Evolutionary conservation across 30 jellyfish, hydroid and myxozoan genomes (phyloP).

Genomic region (Euphysa ruthae): DNA sequence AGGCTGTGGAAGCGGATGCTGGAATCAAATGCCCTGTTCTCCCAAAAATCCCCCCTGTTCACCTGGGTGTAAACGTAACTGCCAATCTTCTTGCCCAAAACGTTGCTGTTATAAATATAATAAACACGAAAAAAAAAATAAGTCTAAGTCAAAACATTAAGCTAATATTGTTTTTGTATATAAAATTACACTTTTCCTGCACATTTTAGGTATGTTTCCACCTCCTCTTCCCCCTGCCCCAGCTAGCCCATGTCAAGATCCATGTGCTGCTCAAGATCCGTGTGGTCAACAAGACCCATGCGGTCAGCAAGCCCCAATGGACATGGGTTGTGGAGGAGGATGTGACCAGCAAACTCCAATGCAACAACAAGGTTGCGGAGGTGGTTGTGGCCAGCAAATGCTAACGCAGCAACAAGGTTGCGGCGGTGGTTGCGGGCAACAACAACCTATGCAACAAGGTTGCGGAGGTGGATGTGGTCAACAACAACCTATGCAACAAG

Average conservation of each 20-base stretch:
- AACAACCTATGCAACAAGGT: not conserved
- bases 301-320: too few species aligned
- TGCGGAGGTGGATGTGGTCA: not conserved
- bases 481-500: not conserved
- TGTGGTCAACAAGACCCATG: too few species aligned
- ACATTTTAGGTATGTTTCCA: conserved; percentile 1
- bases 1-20: not conserved
- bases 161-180: too few species aligned
- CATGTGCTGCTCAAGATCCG: too few species aligned
- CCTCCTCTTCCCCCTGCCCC: conserved; percentile 37
- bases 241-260: too few species aligned
- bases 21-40: not conserved
- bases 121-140: too few species aligned
- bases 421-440: conserved; percentile 10
- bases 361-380: too few species aligned
- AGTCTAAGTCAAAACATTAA: too few species aligned
- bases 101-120: conserved; percentile 26
- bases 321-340: too few species aligned
- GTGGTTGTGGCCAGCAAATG: too few species aligned
- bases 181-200: conserved; percentile 8
- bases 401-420: too few species aligned
- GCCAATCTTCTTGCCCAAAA: conserved; percentile 24
- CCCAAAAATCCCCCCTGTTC: conserved; percentile 31
- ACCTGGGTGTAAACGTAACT: conserved; percentile 23
- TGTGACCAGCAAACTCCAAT: too few species aligned